Conservation (phyloP, 1,140 invertebrate species). For the Hypsibius dujardini region DNA sequence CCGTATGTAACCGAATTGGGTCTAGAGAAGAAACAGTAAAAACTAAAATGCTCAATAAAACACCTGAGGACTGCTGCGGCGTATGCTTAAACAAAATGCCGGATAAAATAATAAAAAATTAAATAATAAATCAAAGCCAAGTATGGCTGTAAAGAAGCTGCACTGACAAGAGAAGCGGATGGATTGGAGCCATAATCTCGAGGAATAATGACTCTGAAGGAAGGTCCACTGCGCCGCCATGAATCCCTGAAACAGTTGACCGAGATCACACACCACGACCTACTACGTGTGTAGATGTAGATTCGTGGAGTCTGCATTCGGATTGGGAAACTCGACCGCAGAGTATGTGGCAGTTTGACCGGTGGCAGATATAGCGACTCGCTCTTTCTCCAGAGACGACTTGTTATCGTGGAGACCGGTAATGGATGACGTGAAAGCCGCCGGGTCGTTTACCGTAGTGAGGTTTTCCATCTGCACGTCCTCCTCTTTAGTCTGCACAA, state of each 20-base stretch:
- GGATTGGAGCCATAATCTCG: not conserved
- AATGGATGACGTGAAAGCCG: too few relatives aligned
- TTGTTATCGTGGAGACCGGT: too few relatives aligned
- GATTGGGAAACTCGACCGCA: not conserved
- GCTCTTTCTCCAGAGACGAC: not conserved
- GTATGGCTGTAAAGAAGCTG: not conserved
- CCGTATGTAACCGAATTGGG: not conserved
- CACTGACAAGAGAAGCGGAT: not conserved
- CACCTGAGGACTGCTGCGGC: not conserved
- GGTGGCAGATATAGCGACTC: not conserved
- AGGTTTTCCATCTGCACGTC: constrained; percentile 6
- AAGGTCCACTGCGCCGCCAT: not conserved
- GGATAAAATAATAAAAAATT: constrained; percentile 4
- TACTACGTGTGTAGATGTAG: not conserved
- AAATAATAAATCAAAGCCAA: constrained; percentile 2
- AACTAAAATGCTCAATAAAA: not conserved
- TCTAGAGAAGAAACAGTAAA: not conserved
- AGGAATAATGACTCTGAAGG: not conserved
- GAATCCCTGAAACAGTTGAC: not conserved
- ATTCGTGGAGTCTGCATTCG: not conserved
- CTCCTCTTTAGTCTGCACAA: not conserved
- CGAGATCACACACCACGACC: not conserved
- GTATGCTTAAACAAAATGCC: not conserved
- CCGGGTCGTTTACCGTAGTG: not conserved
- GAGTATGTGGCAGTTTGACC: constrained; percentile 5